Evolutionary conservation across 2,113 vertebrate species (phyloP), one percentile per base, ranked within the genome.

Genomic region (Gobius niger): DNA sequence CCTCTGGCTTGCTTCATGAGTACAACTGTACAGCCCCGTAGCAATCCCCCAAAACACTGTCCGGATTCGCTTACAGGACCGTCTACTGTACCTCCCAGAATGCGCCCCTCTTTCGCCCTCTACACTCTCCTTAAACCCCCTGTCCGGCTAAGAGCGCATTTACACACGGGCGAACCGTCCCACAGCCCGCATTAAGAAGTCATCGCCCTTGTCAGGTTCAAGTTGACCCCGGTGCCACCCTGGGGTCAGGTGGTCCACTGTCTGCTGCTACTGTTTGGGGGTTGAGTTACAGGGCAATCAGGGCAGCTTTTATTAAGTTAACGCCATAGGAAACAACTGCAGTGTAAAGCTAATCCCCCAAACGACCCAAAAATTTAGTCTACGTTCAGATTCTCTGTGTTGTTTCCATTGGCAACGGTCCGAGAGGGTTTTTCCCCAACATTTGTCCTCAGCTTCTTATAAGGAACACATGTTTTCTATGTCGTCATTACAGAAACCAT

Each of bases 151-250:
- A 57, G 19, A 40, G 54, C 54, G 7, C 24, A 57, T 12, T 57
- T 57, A 57, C 54, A 57, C 54, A 34, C 54, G 11, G 19, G 14
- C 15, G 18, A 56, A 57, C 54, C 12, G 7, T 57, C 54, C 54
- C 54, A 42, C 62, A 13, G 40, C 54, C 62, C 69, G 70, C 78
- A 90, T 89, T 85, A 82, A 91, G 88, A 89, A 88, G 80, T 89
- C 84, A 82, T 82, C 81, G 47, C 67, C 66, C 72, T 68, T 88
- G 85, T 85, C 82, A 85, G 5, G 62, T 72, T 63, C 40, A 41
- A 41, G 67, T 49, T 75, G 70, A 78, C 78, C 75, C 57, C 65
- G 78, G 66, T 70, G 76, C 68, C 61, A 13, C 73, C 64, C 75
- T 75, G 44, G 64, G 78, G 85, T 83, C 68, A 77, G 75, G 54